Evolutionary conservation across 37 sponge, comb jelly and placozoan genomes (phyloP), one percentile per base, ranked within the genome.

Genomic region (Haliclona indistincta): DNA sequence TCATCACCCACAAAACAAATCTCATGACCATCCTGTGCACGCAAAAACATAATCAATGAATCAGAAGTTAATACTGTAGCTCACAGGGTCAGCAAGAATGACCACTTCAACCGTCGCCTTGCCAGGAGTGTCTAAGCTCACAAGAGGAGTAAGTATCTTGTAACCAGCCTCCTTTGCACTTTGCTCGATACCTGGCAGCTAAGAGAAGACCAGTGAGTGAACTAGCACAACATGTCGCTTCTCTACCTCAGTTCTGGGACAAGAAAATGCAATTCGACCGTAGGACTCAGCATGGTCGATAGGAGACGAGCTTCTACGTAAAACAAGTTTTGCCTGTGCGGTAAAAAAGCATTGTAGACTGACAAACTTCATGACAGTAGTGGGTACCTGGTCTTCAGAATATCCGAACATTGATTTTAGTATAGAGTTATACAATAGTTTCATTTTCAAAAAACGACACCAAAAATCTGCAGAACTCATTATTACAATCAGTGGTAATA

Each of bases 1-100:
- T 80, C 85, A 71, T 87, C 93, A 30, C 93, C 93, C 45, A 92
- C 93, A 84, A 92, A 92, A 54, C 93, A 92, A 32, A 92, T 92
- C 72, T 92, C 93, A 84, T 92, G 88, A 7, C 93, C 88, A 84
- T 92, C 93, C 89, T 89, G 11, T 4, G 37, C 26, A 35, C 20
- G 53, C 3, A 73, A 67, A 7, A 32, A 78, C 6, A 23, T 42
- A 2, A 36, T 43, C 22, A 63, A 43, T 43, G 13, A n/a, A 58
- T 25, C 13, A 58, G 11, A 8, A n/a, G 7, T 25, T 25, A 58
- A 6, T 26, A 20, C 4, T 35, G 32, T 23, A 13, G 56, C 89
- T 69, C 60, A 89, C 89, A 2, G 93, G 93, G 62, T 92, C 93
- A 40, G 88, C 88, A 11, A 92, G 56, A 17, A 92, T 92, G 25